Base-by-base conservation (phyloP, 2,888 invertebrate genomes). In the Cerastis rubricosa region DNA sequence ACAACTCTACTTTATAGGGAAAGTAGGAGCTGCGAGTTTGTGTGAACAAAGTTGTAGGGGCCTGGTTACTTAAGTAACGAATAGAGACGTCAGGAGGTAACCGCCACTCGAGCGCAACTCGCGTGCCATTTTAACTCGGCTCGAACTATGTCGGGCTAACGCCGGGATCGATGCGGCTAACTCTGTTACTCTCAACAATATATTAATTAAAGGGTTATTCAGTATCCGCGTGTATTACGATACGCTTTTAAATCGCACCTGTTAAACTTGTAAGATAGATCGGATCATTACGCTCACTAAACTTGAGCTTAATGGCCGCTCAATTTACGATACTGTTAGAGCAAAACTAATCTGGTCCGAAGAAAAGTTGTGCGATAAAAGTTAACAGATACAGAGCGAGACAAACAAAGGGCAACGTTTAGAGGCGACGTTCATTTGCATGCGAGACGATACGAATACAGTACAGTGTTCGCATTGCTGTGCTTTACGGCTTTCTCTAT, bases 1-100 rank as follows among this genome's bases (percentile, higher is more conserved):
- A 96, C 95, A 95, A 94, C 93, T 96, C 94, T 95, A 95, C 94
- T 96, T 95, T 95, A 96, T 95, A 96, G 95, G 95, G 93, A 96
- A 96, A 96, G 95, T 95, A 94, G 94, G 88, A 91, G 92, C 90
- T 90, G 89, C 90, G 91, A 95, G 94, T 95, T 94, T 94, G 91
- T 91, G 91, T 90, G 94, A 95, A 95, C 95, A 93, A 96, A 96
- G 95, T 96, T 96, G 93, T 91, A 81, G 81, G 91, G 91, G 93
- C 92, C 92, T 92, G 93, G 94, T 94, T 95, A 94, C 93, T 94
- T 94, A 89, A 90, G 94, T 96, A 96, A 96, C 96, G 96, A 95
- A 96, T 96, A 94, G 96, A 95, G 95, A 95, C 94, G 94, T 95
- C 94, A 93, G 91, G 85, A 93, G 91, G 87, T 93, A 94, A 94